Conservation (phyloP, 2,113 vertebrate species). For the Osmerus mordax region DNA sequence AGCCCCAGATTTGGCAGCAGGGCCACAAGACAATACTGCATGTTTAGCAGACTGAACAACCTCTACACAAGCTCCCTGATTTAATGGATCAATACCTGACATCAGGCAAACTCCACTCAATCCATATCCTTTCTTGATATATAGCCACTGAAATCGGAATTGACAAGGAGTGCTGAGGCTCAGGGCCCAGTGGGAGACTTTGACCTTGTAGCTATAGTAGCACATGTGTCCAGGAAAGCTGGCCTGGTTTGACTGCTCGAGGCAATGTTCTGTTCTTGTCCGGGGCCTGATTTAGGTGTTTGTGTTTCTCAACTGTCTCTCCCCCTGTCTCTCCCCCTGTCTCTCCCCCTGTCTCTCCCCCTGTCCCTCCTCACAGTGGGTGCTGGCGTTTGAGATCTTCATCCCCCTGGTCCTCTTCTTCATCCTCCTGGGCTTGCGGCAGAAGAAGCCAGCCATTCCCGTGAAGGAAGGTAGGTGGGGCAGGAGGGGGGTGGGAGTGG, state of each 20-base stretch:
- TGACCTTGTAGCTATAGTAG: not conserved
- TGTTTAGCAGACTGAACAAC: slow-evolving; percentile 27
- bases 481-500: not conserved
- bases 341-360: not conserved
- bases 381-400: slow-evolving; percentile 94
- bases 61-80: slow-evolving; percentile 24
- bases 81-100: slow-evolving; percentile 32
- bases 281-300: not conserved
- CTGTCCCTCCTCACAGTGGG: slow-evolving; percentile 77
- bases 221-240: not conserved
- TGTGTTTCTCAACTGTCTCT: not conserved
- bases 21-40: slow-evolving; percentile 1
- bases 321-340: not conserved
- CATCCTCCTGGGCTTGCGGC: slow-evolving; percentile 88
- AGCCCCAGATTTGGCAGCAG: not conserved
- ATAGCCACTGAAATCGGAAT: slow-evolving; percentile 10
- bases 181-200: slow-evolving; percentile 1
- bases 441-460: slow-evolving; percentile 93
- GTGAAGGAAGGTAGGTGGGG: slow-evolving; percentile 92
- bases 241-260: too few relatives aligned
- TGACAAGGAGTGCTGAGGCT: slow-evolving; percentile 1
- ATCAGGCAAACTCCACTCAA: slow-evolving; percentile 7
- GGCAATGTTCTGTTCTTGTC: not conserved
- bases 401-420: slow-evolving; percentile 96
- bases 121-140: not conserved